phyloP scores from a whole-genome alignment of 2,888 invertebrate species.

The Chorisops tibialis region DNA sequence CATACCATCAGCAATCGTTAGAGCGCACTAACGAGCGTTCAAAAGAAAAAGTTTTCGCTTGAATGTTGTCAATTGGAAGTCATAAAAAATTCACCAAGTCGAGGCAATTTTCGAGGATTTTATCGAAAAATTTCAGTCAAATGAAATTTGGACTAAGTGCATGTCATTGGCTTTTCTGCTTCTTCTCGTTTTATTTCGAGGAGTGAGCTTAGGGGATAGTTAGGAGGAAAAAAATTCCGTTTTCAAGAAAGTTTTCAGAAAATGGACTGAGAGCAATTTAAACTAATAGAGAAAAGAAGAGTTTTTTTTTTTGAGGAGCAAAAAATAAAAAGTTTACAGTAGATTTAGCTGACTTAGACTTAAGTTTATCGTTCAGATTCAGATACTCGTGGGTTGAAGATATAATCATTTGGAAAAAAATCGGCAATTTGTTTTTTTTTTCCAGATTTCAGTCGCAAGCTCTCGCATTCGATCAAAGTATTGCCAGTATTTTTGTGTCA shows the following conservation, averaged over 20 bases:
- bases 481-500: no score
- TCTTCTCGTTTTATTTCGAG: constrained; percentile 18
- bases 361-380: no score
- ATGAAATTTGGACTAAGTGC: constrained; percentile 37
- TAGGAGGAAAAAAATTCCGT: not conserved
- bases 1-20: constrained; percentile 27
- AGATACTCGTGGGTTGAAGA: no score
- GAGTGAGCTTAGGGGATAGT: not conserved
- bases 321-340: not conserved
- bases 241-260: constrained; percentile 4
- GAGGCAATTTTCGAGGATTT: constrained; percentile 37
- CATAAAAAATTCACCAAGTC: constrained; percentile 31
- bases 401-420: no score
- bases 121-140: constrained; percentile 38
- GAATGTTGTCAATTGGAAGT: constrained; percentile 31
- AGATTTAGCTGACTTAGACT: no score
- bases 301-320: no score
- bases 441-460: no score
- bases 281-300: constrained; percentile 5
- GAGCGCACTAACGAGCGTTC: constrained; percentile 30
- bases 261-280: constrained; percentile 4
- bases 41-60: constrained; percentile 32
- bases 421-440: no score
- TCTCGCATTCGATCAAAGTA: no score
- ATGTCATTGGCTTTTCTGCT: constrained; percentile 34